Base-by-base conservation (phyloP, 2,797 vertebrate genomes). In the Lacerta bilineata region DNA sequence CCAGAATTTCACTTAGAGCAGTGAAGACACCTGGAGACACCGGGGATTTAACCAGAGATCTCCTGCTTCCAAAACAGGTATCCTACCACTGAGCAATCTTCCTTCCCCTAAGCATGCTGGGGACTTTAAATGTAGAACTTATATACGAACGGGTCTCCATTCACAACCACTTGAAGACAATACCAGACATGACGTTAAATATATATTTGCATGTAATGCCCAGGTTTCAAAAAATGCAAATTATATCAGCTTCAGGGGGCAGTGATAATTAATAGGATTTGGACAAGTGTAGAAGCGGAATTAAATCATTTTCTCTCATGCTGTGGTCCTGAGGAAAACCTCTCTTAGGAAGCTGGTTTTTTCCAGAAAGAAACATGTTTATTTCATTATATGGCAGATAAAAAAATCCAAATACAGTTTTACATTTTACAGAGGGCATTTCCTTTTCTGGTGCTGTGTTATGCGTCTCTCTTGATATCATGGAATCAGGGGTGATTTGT, bases 401-500 rank as follows among this genome's bases (percentile, higher is more conserved):
- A 61, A 61, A 61, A 82, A 66, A 74, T 3, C 90, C 90, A 74
- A 36, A 36, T 0, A 74, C 0, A 74, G 33, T n/a, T 85, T 88
- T 77, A 43, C 86, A 33, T 17, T 61, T 88, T 87, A 1, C 13
- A 86, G 13, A n/a, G 4, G 0, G 83, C 84, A 68, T 74, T 88
- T 81, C 92, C 25, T 88, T 78, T 29, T 1, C 25, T 8, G 23
- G 5, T 20, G 7, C 9, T 76, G 89, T 93, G 59, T 15, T 1
- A 77, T 36, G 91, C 17, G 2, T 84, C 15, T 77, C 33, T 20
- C 92, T 95, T 90, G 39, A 94, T 94, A 88, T 90, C 86, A n/a
- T 43, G 87, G 87, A 95, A 93, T 95, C 91, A 91, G 91, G 90
- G 91, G 81, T 69, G 86, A 91, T 75, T 50, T 93, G 87, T 92